Conservation (phyloP, 1,140 invertebrate species). For the Heterodera carotae region DNA sequence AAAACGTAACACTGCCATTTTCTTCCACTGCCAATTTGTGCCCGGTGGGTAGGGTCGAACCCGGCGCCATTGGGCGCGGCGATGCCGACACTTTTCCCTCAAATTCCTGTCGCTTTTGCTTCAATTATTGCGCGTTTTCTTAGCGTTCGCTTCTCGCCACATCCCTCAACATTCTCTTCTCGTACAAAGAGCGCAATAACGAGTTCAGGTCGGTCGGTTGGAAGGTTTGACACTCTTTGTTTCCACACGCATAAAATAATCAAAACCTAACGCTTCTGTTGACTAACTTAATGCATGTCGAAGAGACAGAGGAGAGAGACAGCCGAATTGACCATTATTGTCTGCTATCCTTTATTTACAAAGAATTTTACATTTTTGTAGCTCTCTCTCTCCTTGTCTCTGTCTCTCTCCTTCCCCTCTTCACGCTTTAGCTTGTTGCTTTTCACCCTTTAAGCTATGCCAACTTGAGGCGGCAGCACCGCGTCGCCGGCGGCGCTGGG, state of each 20-base stretch:
- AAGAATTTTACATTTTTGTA: too few species aligned
- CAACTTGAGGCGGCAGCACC: conserved; percentile 18
- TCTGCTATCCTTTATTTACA: too few species aligned
- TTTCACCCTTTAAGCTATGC: conserved; percentile 21
- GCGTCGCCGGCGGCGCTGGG: conserved; percentile 10
- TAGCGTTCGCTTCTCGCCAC: not conserved
- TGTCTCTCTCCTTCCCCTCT: too few species aligned
- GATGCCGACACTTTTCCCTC: not conserved
- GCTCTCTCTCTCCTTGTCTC: too few species aligned
- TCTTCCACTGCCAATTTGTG: too few species aligned
- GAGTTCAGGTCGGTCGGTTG: conserved; percentile 38
- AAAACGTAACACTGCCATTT: too few species aligned
- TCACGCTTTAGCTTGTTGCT: too few species aligned
- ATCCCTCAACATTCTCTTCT: conserved; percentile 57
- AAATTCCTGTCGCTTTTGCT: not conserved
- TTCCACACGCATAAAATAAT: not conserved
- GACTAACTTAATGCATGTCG: not conserved
- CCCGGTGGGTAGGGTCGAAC: too few species aligned
- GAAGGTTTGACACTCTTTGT: not conserved
- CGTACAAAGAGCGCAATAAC: conserved; percentile 57
- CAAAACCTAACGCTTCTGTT: not conserved
- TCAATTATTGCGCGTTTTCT: not conserved
- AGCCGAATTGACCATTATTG: too few species aligned
- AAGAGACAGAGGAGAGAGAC: too few species aligned
- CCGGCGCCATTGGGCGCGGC: too few species aligned